Evolutionary conservation across 2,797 vertebrate species (phyloP), one percentile per base, ranked within the genome.

Genomic region (Rhinoraja longicauda): DNA sequence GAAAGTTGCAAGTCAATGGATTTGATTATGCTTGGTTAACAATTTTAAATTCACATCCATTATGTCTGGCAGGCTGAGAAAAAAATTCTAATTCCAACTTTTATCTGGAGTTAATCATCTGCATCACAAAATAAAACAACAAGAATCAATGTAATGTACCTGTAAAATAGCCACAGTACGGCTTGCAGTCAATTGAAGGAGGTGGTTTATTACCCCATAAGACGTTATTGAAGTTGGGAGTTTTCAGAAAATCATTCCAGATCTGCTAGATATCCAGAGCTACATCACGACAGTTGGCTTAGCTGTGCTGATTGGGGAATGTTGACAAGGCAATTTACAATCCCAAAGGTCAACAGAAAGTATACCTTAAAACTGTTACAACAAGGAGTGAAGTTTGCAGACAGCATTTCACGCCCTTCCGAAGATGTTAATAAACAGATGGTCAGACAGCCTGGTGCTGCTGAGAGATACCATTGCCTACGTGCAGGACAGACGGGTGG

Each of bases 31-130:
- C 86, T 86, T 12, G 12, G 15, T 62, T 21, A 64, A 64, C 15
- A 6, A 32, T 88, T 19, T 67, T 64, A 67, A 36, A 88, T 64
- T 88, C 64, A 17, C 7, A 88, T 88, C 84, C 17, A 36, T 88
- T 88, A 32, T 62, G 32, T 67, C 64, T 36, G n/a, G 57, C n/a
- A 64, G 29, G n/a, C n/a, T 3, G 15, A 64, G 78, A 24, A 36
- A 17, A 82, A 84, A 88, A 32, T 64, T 88, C 59, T 36, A 88
- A 5, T 67, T 32, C 57, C 29, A 32, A 13, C 57, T 88, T 88
- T 77, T 17, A 88, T 88, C 84, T 88, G 84, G 15, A 64, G 15
- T 88, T 88, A 64, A 32, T 64, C 84, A 88, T 57, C 59, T 88
- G 59, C 13, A n/a, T 88, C 15, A 32, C n/a, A 7, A 88, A 84